phyloP scores from a whole-genome alignment of 2,113 vertebrate genomes.

The Indicator indicator region DNA sequence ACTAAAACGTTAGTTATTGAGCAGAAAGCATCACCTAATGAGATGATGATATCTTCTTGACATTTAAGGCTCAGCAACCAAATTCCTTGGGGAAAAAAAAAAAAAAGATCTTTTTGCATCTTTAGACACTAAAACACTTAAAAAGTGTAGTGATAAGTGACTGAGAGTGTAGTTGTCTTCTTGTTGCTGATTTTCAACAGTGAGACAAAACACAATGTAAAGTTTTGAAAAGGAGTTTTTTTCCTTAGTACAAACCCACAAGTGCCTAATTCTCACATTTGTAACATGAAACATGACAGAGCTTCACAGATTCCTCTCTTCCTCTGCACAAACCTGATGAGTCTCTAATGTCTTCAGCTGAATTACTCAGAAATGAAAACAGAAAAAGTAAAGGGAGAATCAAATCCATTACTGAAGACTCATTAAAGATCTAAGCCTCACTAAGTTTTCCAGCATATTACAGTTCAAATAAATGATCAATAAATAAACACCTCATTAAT shows the following conservation, averaged over 20 bases:
- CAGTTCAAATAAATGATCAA: background rate
- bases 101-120: background rate
- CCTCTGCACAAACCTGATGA: background rate
- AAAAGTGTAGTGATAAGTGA: background rate
- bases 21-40: background rate
- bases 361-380: background rate
- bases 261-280: background rate
- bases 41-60: background rate
- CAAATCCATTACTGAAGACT: background rate
- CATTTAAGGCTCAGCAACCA: background rate
- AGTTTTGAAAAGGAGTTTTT: background rate
- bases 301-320: background rate
- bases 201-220: background rate
- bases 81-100: background rate
- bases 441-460: background rate
- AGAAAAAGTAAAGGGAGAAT: background rate
- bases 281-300: background rate
- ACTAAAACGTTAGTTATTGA: background rate
- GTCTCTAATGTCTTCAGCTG: background rate
- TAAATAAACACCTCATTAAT: background rate
- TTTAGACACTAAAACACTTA: background rate
- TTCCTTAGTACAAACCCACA: background rate
- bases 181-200: background rate
- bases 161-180: background rate
- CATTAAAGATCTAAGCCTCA: background rate